Conservation (phyloP, 2,113 vertebrate species). For the Pampusana beccarii region DNA sequence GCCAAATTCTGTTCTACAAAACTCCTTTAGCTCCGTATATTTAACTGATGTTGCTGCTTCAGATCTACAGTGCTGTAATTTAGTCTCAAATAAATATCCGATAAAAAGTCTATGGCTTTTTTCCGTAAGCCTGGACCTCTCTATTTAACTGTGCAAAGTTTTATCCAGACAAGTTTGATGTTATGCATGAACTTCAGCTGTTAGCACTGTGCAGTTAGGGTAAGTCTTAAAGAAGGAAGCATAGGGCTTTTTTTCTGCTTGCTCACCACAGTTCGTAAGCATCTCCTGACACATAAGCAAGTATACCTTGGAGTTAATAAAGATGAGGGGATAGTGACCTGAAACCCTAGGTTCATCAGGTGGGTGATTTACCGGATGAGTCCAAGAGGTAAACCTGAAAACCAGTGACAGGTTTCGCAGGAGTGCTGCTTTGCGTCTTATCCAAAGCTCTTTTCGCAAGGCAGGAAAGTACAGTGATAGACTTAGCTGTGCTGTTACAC, state of each 20-base stretch:
- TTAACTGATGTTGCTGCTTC: not conserved
- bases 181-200: not conserved
- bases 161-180: not conserved
- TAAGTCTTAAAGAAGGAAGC: not conserved
- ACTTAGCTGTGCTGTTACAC: not conserved
- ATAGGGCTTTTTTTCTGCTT: not conserved
- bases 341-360: not conserved
- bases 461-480: not conserved
- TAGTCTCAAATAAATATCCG: not conserved
- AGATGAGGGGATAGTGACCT: not conserved
- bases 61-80: not conserved
- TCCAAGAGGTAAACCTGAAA: not conserved
- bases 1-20: not conserved
- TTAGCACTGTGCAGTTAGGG: not conserved
- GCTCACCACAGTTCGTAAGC: not conserved
- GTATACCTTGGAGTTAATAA: not conserved
- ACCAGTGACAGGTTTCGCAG: not conserved
- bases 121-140: not conserved
- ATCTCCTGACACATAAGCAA: not conserved
- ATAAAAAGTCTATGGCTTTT: not conserved
- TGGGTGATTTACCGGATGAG: not conserved
- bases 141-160: not conserved
- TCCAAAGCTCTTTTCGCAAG: conserved; percentile 15
- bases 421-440: conserved; percentile 6
- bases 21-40: not conserved